Base-by-base conservation (phyloP, 2,113 vertebrate species). In the Lamprotornis superbus region DNA sequence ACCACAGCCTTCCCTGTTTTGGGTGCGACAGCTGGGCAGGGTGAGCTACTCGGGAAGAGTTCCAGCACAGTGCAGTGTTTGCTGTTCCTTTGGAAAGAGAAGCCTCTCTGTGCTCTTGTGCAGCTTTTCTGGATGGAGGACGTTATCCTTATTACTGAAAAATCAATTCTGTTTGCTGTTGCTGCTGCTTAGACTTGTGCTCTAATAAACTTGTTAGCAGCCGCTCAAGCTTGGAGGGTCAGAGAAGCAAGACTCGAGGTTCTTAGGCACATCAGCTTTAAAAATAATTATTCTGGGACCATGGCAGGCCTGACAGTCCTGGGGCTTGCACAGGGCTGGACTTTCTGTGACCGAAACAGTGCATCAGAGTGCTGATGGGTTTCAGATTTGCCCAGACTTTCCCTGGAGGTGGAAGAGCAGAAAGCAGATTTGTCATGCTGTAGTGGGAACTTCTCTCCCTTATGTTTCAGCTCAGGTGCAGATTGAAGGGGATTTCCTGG, bases 401-500 rank as follows among this genome's bases (percentile, higher is more conserved):
- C 40, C 31, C 27, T 39, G n/a, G 40, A 40, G 21, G 15, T 39
- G 9, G 37, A 70, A 61, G 30, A 69, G 28, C 63, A 74, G 63
- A 33, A 39, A 20, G 22, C 5, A 30, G 73, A 46, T 49, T 11
- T 49, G 30, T 57, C 59, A 23, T 1, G 3, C 57, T 75, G 39
- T 33, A 47, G 50, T 11, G 63, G 63, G 64, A 75, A 79, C 57
- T 84, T 33, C 44, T 76, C 52, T 77, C 74, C 40, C 42, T 8
- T 61, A 80, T 70, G 11, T 69, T 98, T 42, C 95, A 99, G 99
- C 99, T 98, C 99, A 99, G 98, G 99, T 99, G 90, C 99, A 99
- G 92, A 99, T 99, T 5, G 99, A 99, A 97, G 99, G 99, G 4
- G 99, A 99, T 95, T 99, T 99, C 97, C 98, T 99, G 92, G 99